Conservation (phyloP, 53 echinoderm and acorn worm species). For the Pentamera pediparva region DNA sequence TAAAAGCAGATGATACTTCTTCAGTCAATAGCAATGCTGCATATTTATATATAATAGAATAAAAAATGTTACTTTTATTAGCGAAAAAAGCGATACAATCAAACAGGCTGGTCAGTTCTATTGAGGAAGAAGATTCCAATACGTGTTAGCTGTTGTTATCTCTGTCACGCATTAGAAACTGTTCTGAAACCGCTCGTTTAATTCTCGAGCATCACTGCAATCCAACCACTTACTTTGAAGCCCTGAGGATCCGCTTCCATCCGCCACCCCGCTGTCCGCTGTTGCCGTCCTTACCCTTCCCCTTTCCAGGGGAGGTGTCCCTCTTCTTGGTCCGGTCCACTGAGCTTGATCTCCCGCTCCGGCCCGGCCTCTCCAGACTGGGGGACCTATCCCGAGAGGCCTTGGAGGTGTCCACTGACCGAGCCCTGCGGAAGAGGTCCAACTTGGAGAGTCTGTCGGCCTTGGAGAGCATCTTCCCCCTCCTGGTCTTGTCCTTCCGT, state of each 20-base stretch:
- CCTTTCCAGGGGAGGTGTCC: constrained; percentile 55
- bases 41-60: too few relatives aligned
- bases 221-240: constrained; percentile 75
- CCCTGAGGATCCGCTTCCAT: constrained; percentile 61
- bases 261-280: constrained; percentile 60
- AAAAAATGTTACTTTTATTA: too few relatives aligned
- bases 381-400: constrained; percentile 74
- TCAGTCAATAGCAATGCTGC: too few relatives aligned
- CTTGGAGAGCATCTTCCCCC: constrained; percentile 67
- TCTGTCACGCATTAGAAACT: too few relatives aligned
- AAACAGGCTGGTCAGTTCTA: background rate
- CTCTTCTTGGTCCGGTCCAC: constrained; percentile 72
- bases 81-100: too few relatives aligned
- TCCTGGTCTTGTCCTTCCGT: constrained; percentile 65
- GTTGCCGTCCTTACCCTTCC: constrained; percentile 46
- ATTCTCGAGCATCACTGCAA: background rate
- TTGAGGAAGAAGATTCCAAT: background rate
- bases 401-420: constrained; percentile 84
- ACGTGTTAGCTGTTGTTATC: too few relatives aligned
- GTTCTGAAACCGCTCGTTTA: too few relatives aligned
- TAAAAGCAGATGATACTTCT: too few relatives aligned
- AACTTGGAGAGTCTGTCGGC: constrained; percentile 59
- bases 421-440: constrained; percentile 74
- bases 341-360: constrained; percentile 58
- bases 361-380: constrained; percentile 51